Percentiles rank a stretch among this genome's conserved stretches.
Evolutionary conservation across 2,888 invertebrate genomes (phyloP).

Genomic region (Eristalinus aeneus): DNA sequence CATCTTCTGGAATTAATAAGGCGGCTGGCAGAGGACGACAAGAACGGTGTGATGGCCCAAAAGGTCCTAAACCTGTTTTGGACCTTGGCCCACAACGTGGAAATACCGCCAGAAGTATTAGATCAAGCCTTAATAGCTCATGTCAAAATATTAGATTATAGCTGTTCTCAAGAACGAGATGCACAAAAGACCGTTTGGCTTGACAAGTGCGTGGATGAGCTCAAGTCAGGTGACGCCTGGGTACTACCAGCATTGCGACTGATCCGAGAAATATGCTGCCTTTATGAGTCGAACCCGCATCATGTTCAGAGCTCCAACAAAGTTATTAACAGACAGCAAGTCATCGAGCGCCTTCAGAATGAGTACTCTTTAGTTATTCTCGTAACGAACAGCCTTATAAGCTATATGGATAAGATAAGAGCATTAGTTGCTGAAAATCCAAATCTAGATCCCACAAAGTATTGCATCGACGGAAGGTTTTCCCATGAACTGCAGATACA

Average conservation of each 20-base stretch:
- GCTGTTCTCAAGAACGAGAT: constrained; percentile 98
- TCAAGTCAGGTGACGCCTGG: constrained; percentile 94
- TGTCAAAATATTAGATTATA: constrained; percentile 98
- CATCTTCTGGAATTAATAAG: constrained; percentile 96
- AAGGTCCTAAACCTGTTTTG: constrained; percentile 97
- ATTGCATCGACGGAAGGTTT: constrained; percentile 93
- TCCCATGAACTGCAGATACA: constrained; percentile 96
- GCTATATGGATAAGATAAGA: constrained; percentile 94
- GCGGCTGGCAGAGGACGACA: constrained; percentile 97
- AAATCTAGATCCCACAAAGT: constrained; percentile 88
- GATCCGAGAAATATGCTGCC: constrained; percentile 96
- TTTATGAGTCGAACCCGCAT: constrained; percentile 88
- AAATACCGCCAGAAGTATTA: constrained; percentile 98
- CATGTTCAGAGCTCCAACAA: constrained; percentile 80
- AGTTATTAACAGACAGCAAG: constrained; percentile 84
- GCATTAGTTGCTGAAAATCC: constrained; percentile 82
- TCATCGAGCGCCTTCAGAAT: constrained; percentile 94
- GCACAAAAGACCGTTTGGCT: constrained; percentile 97
- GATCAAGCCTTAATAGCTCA: constrained; percentile 97
- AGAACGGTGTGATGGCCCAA: constrained; percentile 99
- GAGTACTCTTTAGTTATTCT: constrained; percentile 96
- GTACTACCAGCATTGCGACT: constrained; percentile 96
- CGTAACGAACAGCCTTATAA: constrained; percentile 94
- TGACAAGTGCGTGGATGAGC: constrained; percentile 97
- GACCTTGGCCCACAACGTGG: constrained; percentile 97